Base-by-base conservation (phyloP, 2,888 invertebrate genomes). In the Temnothorax unifasciatus region DNA sequence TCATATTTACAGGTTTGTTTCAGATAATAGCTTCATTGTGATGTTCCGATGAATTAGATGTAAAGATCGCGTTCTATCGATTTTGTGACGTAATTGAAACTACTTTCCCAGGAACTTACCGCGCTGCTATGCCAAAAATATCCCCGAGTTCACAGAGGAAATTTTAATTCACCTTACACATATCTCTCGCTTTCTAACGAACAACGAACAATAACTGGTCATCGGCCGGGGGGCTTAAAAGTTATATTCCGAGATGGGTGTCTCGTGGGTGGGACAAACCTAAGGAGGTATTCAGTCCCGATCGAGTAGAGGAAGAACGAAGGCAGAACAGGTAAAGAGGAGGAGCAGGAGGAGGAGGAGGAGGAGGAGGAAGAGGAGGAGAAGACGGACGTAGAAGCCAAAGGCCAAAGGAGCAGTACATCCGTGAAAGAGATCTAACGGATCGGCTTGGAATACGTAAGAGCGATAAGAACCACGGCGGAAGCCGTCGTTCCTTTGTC, bases 401-500 rank as follows among this genome's bases (percentile, higher is more conserved):
- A 89, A 90, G 89, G 90, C 82, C 89, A 87, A 90, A 88, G 90
- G 86, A 83, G 89, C 85, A 88, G 85, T 88, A 90, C 86, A 90
- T 90, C 82, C 84, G 84, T 85, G 89, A 90, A 90, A 87, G 90
- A 90, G 90, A 90, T 89, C 90, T 90, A 90, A 90, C 89, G 89
- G 89, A 90, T 90, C 90, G 86, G 82, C 64, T 83, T 83, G 74
- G 89, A 84, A 90, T 89, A 90, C 90, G 90, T 88, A 85, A 83
- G 83, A 81, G 84, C 90, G 90, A 90, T 90, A 90, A 90, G 89
- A 89, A 85, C 81, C 79, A 82, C 89, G 87, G 91, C 92, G 92
- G 90, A 90, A 91, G 91, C 91, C 86, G 85, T 86, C 90, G 91
- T 89, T 89, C 89, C 90, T 91, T 92, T 92, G 92, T 92, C 92